Evolutionary conservation across 2,113 vertebrate genomes (phyloP).

Genomic region (Gopherus flavomarginatus): DNA sequence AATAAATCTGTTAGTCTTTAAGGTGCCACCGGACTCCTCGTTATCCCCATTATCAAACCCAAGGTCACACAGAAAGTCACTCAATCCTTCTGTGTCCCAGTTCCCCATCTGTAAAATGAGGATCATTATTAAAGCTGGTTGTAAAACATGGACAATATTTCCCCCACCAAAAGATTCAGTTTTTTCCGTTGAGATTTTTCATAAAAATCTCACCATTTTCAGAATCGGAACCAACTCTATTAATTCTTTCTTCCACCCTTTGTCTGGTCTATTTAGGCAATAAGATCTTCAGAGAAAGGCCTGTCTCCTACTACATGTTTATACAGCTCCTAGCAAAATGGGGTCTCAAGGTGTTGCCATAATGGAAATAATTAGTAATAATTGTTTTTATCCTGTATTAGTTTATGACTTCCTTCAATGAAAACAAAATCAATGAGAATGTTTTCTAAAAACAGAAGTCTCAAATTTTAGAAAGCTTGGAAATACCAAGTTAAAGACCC

Average conservation of each 20-base stretch:
- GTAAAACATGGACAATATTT: neutral
- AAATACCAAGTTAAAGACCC: neutral
- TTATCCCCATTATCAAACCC: conserved; percentile 7
- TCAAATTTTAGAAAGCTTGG: too few species aligned
- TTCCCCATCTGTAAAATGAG: neutral
- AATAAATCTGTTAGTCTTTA: too few species aligned
- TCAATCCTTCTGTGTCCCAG: neutral
- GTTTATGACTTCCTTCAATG: too few species aligned
- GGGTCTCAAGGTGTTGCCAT: conserved; percentile 21
- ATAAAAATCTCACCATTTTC: conserved; percentile 22
- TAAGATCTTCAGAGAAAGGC: conserved; percentile 14
- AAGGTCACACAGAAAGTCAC: neutral
- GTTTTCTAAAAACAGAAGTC: too few species aligned
- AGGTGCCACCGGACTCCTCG: too few species aligned
- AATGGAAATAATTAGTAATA: conserved; percentile 37
- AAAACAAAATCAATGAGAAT: too few species aligned
- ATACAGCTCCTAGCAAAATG: neutral
- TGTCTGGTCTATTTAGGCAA: conserved; percentile 1
- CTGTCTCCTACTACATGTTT: neutral
- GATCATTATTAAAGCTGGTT: neutral
- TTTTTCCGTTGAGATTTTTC: neutral
- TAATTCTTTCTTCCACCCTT: neutral
- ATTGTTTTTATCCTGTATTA: too few species aligned
- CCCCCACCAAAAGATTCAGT: neutral
- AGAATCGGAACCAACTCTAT: neutral